These are phyloP conservation scores for Thunnus thynnus DNA, from an alignment of 2,113 vertebrate genomes.

Conservation along the genomic window DNA sequence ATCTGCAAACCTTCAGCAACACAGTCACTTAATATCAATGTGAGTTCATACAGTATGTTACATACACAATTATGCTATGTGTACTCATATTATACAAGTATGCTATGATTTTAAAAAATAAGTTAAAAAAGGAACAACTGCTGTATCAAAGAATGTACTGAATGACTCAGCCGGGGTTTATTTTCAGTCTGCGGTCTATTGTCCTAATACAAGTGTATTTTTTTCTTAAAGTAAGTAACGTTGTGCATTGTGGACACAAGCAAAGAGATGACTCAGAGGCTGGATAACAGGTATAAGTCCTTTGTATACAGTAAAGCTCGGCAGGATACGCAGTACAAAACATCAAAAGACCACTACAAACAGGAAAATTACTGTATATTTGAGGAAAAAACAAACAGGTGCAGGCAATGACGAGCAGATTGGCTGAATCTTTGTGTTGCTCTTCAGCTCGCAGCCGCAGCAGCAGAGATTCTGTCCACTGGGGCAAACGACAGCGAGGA, in stretches of 20 bases:
- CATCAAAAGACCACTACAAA: constrained; percentile 21
- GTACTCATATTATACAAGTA: no score
- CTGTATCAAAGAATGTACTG: background rate
- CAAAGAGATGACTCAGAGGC: constrained; percentile 43
- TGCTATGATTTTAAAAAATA: no score
- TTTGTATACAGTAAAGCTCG: constrained; percentile 28
- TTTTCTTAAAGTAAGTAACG: constrained; percentile 7
- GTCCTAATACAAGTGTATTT: constrained; percentile 6
- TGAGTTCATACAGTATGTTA: no score
- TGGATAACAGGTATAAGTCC: constrained; percentile 27
- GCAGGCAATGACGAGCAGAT: background rate
- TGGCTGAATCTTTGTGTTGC: background rate
- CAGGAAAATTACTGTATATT: constrained; percentile 14
- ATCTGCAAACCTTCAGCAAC: no score
- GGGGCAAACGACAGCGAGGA: background rate
- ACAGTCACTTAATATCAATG: no score
- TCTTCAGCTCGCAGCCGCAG: background rate
- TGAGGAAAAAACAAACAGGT: background rate
- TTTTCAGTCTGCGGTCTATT: constrained; percentile 6
- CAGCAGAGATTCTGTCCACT: constrained; percentile 15
- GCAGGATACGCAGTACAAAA: constrained; percentile 2
- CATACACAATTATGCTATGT: no score
- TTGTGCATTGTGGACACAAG: constrained; percentile 32
- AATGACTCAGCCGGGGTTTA: background rate
- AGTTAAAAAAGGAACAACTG: no score